phyloP scores from a whole-genome alignment of 2,113 vertebrate genomes.

The Nymphicus hollandicus region DNA sequence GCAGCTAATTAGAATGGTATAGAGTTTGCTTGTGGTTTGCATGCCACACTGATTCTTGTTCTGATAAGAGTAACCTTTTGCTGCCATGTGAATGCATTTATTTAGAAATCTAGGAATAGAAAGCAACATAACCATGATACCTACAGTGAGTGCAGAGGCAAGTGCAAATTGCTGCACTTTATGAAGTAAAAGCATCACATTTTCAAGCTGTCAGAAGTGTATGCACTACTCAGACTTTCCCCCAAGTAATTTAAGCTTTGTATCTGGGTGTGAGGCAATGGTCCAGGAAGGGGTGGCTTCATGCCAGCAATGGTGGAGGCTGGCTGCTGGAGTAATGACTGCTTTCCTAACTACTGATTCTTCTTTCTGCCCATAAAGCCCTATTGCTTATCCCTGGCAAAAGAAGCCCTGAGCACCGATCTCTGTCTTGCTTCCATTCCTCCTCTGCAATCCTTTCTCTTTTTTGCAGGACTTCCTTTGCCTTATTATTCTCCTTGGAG shows the following conservation, averaged over 20 bases:
- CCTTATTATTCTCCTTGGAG: neutral
- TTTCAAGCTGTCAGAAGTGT: neutral
- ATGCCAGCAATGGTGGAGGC: neutral
- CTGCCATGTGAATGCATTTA: accelerated
- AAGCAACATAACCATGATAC: neutral
- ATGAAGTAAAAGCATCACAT: accelerated
- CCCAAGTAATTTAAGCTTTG: neutral
- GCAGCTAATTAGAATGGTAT: neutral
- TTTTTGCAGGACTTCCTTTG: neutral
- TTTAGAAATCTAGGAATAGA: neutral
- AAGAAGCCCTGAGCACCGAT: neutral
- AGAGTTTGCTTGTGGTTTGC: neutral
- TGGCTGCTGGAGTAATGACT: neutral
- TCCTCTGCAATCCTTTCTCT: neutral
- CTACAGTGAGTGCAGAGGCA: neutral
- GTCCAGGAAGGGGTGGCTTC: neutral
- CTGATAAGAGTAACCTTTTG: neutral
- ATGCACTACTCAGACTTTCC: neutral
- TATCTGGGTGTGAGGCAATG: neutral
- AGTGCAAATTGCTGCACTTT: neutral
- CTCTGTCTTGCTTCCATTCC: neutral
- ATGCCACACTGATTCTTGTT: neutral
- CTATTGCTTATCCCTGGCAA: neutral
- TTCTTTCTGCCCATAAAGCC: neutral
- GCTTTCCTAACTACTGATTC: neutral